Base-by-base conservation (phyloP, 1,140 invertebrate species). In the Antheraea pernyi region DNA sequence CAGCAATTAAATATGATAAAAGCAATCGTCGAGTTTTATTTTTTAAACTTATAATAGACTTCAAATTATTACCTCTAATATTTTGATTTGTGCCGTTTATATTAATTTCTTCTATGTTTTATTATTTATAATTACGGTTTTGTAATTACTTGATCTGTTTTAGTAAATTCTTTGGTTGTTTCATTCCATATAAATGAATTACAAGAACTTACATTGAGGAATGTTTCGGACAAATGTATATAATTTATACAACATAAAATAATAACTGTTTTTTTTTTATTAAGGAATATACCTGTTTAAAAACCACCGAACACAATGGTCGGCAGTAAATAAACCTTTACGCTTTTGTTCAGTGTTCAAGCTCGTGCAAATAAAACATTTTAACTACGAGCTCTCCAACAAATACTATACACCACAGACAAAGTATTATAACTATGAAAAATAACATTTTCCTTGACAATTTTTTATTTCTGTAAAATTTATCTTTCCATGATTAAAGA, bases 321-420 rank as follows among this genome's bases (percentile, higher is more conserved):
- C 68, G 63, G 81, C 75, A 77, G 79, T 77, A 82, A 86, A 81
- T 77, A n/a, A 75, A 67, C 77, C 74, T 36, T 53, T 64, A n/a
- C 10, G 9, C 67, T 59, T 82, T 85, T 81, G 77, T 83, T 73
- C 75, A 69, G 46, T 9, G 46, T 6, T 53, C 9, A 53, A 53
- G 68, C 42, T 19, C 67, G 78, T 70, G 75, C 80, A 86, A 83
- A 89, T 84, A 88, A 88, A 89, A 84, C 79, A 81, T 85, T 79
- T 79, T 64, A 75, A 83, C 76, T 73, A 75, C 69, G 64, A 73
- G 74, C 76, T 42, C 39, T 42, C 11, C 39, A 53, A 53, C 46
- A 53, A n/a, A 53, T 16, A 53, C 13, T 13, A 11, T 2, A 42
- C 39, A 42, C 22, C 4, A 30, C 22, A 30, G 22, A 42, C 2